Base-by-base conservation (phyloP, 2,888 invertebrate genomes). In the Heliconius sara region DNA sequence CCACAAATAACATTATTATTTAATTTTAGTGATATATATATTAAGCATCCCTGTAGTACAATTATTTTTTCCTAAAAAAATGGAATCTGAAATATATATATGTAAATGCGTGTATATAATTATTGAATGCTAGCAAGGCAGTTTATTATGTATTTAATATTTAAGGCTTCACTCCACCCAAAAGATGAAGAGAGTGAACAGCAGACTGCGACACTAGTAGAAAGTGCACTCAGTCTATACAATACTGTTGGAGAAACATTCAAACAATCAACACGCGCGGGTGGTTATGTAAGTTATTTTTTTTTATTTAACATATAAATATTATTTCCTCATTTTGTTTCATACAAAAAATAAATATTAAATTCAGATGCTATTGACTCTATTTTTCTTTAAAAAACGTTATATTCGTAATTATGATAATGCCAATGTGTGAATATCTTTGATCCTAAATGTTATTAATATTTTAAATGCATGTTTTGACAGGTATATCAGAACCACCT, bases 401-500 rank as follows among this genome's bases (percentile, higher is more conserved):
- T 57, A 57, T 22, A 57, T 57, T 9, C 10, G 3, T 22, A 2
- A 57, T 22, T 22, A n/a, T 22, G 19, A 57, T 22, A 19, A 60
- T n/a, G 10, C 9, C 52, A 60, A n/a, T 60, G n/a, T n/a, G 10
- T 60, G 57, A n/a, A 1, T 52, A 7, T 52, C 7, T 52, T 22
- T 52, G 52, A 47, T 47, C 1, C 47, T 16, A 5, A 47, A 47
- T 47, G 47, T 16, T 47, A 47, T 5, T 47, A 16, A 47, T 47
- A 16, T 47, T 16, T 47, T 47, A 47, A 47, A 47, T 47, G 22
- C 3, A n/a, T 60, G n/a, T 60, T 76, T 82, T 30, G 30, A 2
- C 91, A 98, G 97, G 96, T 98, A 72, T 97, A 98, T 86, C 98
- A 99, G 93, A 99, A 99, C 93, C 97, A 98, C 90, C 95, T 98